Base-by-base conservation (phyloP, 2,888 invertebrate genomes). In the Alitta virens region DNA sequence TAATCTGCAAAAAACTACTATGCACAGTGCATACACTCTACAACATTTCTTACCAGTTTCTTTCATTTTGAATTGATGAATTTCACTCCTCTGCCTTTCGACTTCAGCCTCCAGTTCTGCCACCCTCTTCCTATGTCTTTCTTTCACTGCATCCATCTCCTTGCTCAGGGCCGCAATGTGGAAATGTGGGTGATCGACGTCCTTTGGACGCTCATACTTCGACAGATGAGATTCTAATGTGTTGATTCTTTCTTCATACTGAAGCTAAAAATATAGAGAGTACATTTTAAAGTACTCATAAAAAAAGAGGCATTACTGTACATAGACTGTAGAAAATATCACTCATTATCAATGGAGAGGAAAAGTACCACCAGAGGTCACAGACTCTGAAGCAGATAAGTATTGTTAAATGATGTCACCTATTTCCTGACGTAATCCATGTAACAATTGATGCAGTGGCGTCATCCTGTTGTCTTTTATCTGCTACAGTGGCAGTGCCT, bases 241-340 rank as follows among this genome's bases (percentile, higher is more conserved):
- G 27, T 72, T 66, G 50, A 79, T 75, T 33, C 77, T 71, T 21
- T 78, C 78, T 56, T 80, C 79, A 71, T 74, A 80, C 67, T 79
- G 75, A 46, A 75, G 57, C 79, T 80, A 54, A 9, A 46, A 40
- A 18, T n/a, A 46, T n/a, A 46, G n/a, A 46, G 3, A 21, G 5
- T 7, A 7, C 21, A 9, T 46, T 46, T 46, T 21, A 46, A 46
- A 21, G n/a, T n/a, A n/a, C n/a, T n/a, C n/a, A n/a, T n/a, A n/a
- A n/a, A n/a, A n/a, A n/a, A n/a, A n/a, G n/a, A n/a, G n/a, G n/a
- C n/a, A n/a, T n/a, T n/a, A n/a, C n/a, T n/a, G n/a, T n/a, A n/a
- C n/a, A n/a, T n/a, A n/a, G n/a, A n/a, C n/a, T n/a, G n/a, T n/a
- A n/a, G n/a, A n/a, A n/a, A n/a, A n/a, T n/a, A n/a, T n/a, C n/a